These are phyloP conservation scores for Percopsis transmontana DNA, from an alignment of 2,113 vertebrate genomes.

Conservation along the genomic window DNA sequence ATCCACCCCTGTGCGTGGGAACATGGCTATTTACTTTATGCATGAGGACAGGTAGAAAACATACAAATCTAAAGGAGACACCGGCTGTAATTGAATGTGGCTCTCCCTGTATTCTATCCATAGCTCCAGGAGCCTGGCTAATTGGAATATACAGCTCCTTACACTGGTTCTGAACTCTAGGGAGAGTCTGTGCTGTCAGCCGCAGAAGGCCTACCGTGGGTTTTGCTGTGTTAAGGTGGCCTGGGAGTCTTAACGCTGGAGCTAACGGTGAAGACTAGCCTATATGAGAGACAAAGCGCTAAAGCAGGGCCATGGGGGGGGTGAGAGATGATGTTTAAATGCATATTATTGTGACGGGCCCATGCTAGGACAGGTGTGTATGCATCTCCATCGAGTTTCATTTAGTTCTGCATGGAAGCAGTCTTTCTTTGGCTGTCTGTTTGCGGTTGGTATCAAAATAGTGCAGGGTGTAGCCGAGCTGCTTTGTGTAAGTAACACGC, in stretches of 20 bases:
- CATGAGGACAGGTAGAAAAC: slow-evolving; percentile 75
- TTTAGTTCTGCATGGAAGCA: slow-evolving; percentile 30
- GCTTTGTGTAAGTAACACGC: slow-evolving; percentile 8
- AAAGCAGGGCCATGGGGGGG: slow-evolving; percentile 3
- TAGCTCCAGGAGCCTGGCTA: slow-evolving; percentile 66
- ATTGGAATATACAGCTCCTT: slow-evolving; percentile 75
- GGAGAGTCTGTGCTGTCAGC: slow-evolving; percentile 63
- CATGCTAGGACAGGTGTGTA: slow-evolving; percentile 26
- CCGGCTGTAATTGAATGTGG: slow-evolving; percentile 74
- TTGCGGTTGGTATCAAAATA: slow-evolving; percentile 32
- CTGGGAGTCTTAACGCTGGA: slow-evolving; percentile 51
- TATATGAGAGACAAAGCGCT: slow-evolving; percentile 51
- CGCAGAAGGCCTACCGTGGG: slow-evolving; percentile 36
- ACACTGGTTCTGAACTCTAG: slow-evolving; percentile 60
- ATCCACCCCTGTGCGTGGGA: too few relatives aligned
- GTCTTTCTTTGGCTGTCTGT: slow-evolving; percentile 31
- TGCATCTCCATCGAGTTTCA: slow-evolving; percentile 28
- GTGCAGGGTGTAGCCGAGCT: slow-evolving; percentile 16
- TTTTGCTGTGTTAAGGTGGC: slow-evolving; percentile 57
- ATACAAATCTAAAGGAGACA: slow-evolving; percentile 64
- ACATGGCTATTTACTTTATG: slow-evolving; percentile 62
- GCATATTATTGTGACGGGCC: slow-evolving; percentile 24
- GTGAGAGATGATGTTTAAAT: slow-evolving; percentile 1
- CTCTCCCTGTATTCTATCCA: slow-evolving; percentile 70
- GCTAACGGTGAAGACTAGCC: slow-evolving; percentile 60